Base-by-base conservation (phyloP, 92 coral and sea anemone species). In the Muricea muricata region DNA sequence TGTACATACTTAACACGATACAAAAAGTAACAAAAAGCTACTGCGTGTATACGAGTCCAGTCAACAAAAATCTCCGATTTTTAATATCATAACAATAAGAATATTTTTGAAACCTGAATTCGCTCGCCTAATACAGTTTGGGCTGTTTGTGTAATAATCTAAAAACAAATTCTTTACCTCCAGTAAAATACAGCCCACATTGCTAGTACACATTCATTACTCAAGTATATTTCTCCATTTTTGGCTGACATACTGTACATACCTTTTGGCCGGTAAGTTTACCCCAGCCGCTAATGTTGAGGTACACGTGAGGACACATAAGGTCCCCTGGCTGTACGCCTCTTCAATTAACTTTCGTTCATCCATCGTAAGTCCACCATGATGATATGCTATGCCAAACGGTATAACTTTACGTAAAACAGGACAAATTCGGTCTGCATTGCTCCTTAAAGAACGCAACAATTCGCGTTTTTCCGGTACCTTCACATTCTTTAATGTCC, bases 201-300 rank as follows among this genome's bases (percentile, higher is more conserved):
- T n/a, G n/a, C n/a, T n/a, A n/a, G n/a, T n/a, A n/a, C n/a, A n/a
- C n/a, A n/a, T n/a, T n/a, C n/a, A n/a, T 37, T 4, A 37, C 9
- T 37, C 15, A 45, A 1, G 9, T 9, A 45, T 17, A 45, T 45
- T 45, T 45, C 50, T 17, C 8, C 60, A 52, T 18, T 18, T 3
- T 7, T 18, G 15, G 24, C 20, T 13, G 23, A 52, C 26, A 61
- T 65, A 96, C 99, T 98, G 92, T 85, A 52, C 26, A 61, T 65
- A 96, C 99, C 99, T 93, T 85, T 96, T 96, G 17, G 99, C 99
- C 2, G 99, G 99, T 20, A 96, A 87, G 75, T 96, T 96, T 47
- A 96, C 99, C 14, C 99, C 99, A 1, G 99, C 99, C 21, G 99
- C 99, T 10, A 96, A 89, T 7, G 99, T 96, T n/a, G 99, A 96